phyloP scores from a whole-genome alignment of 2,113 vertebrate genomes.

The Notechis scutatus region DNA sequence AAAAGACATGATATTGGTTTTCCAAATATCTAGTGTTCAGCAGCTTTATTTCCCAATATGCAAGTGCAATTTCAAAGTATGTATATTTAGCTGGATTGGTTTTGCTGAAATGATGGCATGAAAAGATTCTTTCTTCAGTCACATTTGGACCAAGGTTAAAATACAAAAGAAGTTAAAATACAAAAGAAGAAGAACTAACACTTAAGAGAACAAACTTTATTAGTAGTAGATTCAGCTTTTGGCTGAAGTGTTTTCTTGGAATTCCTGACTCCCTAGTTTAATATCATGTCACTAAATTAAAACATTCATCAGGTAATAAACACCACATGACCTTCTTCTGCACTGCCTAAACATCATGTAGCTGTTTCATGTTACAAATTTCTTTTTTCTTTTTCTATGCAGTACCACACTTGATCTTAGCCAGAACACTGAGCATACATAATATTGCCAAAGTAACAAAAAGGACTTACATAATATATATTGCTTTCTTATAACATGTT shows the following conservation, averaged over 20 bases:
- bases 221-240: not conserved
- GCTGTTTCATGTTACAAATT: not conserved
- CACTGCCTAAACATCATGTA: fast-evolving
- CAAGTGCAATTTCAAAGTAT: not conserved
- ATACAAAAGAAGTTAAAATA: not conserved
- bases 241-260: not conserved
- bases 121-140: not conserved
- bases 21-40: not conserved
- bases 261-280: not conserved
- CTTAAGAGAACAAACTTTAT: not conserved
- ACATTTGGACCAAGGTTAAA: not conserved
- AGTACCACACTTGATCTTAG: not conserved
- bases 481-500: not conserved
- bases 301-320: not conserved
- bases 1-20: not conserved
- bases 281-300: not conserved
- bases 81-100: not conserved
- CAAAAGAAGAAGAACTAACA: not conserved
- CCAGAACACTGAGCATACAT: not conserved
- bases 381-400: not conserved
- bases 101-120: not conserved
- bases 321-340: fast-evolving
- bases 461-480: not conserved
- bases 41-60: not conserved
- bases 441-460: not conserved